phyloP scores from a whole-genome alignment of 1,140 invertebrate genomes.

The Panulirus ornatus region DNA sequence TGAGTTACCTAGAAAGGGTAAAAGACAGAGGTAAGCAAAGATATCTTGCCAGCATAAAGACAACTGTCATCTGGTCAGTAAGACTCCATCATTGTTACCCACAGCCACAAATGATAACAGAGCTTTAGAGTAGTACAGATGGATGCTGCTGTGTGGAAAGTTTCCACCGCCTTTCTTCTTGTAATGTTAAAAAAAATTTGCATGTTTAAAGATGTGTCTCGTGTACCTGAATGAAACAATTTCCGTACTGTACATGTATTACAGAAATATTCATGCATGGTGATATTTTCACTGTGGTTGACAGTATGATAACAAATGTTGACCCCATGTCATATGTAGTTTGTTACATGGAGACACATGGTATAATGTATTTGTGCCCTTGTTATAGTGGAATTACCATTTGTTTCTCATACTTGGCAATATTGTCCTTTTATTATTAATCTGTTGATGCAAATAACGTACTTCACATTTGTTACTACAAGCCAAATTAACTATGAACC shows the following conservation, averaged over 20 bases:
- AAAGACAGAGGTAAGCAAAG: background rate
- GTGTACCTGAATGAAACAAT: background rate
- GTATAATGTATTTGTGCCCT: constrained; percentile 3
- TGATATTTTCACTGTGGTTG: background rate
- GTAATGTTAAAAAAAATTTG: background rate
- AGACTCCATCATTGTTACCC: background rate
- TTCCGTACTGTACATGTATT: background rate
- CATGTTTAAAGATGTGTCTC: constrained; percentile 2
- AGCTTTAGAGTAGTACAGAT: background rate
- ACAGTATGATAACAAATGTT: background rate
- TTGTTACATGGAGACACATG: background rate
- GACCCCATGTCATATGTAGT: background rate
- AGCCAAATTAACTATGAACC: constrained; percentile 8
- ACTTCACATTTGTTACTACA: background rate
- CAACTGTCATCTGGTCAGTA: background rate
- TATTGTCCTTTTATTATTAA: background rate
- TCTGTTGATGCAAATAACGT: background rate
- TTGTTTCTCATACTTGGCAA: background rate
- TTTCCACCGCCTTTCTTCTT: too few species aligned
- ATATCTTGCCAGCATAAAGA: background rate
- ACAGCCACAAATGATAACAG: constrained; percentile 16
- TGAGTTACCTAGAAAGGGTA: too few species aligned
- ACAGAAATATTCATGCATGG: background rate
- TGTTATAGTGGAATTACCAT: background rate
- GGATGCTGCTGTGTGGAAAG: background rate